Evolutionary conservation across 2,888 invertebrate species (phyloP), one percentile per base, ranked within the genome.

Genomic region (Dryobota labecula): DNA sequence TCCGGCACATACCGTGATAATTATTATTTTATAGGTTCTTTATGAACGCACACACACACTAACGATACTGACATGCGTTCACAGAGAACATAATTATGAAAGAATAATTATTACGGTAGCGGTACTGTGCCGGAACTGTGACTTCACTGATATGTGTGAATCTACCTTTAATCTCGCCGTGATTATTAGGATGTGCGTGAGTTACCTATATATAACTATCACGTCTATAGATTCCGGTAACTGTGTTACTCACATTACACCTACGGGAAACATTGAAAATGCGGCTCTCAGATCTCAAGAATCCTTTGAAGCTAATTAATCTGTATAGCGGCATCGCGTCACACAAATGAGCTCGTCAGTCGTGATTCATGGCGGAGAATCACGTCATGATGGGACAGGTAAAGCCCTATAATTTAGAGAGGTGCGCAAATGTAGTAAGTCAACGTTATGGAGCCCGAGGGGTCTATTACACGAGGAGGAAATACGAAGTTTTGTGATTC

Each of bases 321-420:
- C 74, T 69, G 73, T 76, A 80, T 78, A 77, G 76, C 73, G 71
- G 56, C 70, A 78, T 80, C 77, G 76, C 67, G 75, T 86, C 80
- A 76, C 80, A 76, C 76, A 84, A 84, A 84, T 80, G 82, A 79
- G 80, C 74, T 82, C 85, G 80, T 82, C 83, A 79, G 80, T 43
- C 71, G 78, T 84, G 84, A 83, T 83, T 84, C 82, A 85, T 82
- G 80, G 75, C 75, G 65, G 78, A 72, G 76, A 81, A 86, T 83
- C 84, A 85, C 85, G 84, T 82, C 86, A 80, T 84, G 86, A 86
- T 85, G 84, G 79, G 84, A 79, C 80, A 85, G 76, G 81, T 81
- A 84, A 81, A 84, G 84, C 80, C 76, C 70, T 84, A 84, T 87
- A 84, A 88, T 88, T 85, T 85, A 84, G 84, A 81, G 85, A 80